These are phyloP conservation scores for Pygocentrus nattereri DNA, from an alignment of 2,797 vertebrate genomes.

Conservation along the genomic window DNA sequence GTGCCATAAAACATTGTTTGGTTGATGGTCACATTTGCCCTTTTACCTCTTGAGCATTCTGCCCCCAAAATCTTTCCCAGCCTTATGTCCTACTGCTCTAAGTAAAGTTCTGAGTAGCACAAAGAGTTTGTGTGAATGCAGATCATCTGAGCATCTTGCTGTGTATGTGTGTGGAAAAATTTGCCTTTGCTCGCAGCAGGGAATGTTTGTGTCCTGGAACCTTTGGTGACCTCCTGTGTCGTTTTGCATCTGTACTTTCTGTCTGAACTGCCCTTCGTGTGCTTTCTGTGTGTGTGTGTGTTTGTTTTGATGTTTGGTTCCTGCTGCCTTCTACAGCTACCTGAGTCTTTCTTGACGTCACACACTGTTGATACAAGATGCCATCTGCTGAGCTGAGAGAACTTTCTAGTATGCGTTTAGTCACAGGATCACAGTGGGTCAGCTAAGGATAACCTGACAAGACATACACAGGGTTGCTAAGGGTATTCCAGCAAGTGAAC, in stretches of 20 bases:
- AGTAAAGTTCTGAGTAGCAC: too few species aligned
- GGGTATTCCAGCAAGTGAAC: not conserved
- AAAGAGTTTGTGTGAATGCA: too few species aligned
- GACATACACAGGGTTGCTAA: not conserved
- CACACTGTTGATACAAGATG: slow-evolving; percentile 8
- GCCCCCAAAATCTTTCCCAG: too few species aligned
- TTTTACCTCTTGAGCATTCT: too few species aligned
- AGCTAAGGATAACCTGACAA: not conserved
- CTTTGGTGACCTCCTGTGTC: not conserved
- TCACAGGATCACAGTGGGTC: not conserved
- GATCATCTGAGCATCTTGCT: not conserved
- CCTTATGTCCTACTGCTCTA: too few species aligned
- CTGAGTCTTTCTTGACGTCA: not conserved
- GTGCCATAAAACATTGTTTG: too few species aligned
- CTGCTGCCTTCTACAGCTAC: slow-evolving; percentile 3
- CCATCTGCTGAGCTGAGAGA: slow-evolving; percentile 24
- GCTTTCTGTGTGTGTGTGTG: not conserved
- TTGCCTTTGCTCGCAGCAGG: not conserved
- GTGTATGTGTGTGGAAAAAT: not conserved
- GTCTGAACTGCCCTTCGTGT: not conserved
- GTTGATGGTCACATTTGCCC: too few species aligned
- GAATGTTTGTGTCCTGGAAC: not conserved
- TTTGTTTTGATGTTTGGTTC: not conserved
- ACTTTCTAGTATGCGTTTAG: not conserved
- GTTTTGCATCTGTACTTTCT: slow-evolving; percentile 9